Percentiles rank a stretch among this genome's conserved stretches.
Evolutionary conservation across 2,797 vertebrate genomes (phyloP).

Genomic region (Protosalanx chinensis): DNA sequence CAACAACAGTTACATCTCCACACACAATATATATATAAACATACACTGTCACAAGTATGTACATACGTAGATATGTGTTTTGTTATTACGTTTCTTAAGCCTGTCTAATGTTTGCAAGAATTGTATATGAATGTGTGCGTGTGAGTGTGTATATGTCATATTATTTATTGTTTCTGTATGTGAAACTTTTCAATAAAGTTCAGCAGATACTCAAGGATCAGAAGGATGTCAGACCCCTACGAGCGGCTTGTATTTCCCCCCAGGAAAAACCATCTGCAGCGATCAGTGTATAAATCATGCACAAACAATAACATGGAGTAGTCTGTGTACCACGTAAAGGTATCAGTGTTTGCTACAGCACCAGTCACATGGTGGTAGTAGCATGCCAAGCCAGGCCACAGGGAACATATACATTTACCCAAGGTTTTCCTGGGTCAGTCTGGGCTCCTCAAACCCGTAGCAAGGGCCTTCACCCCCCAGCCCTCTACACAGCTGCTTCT

Average conservation of each 20-base stretch:
- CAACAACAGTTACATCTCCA: no score
- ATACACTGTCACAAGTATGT: not conserved
- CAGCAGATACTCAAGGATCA: not conserved
- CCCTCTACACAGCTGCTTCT: constrained; percentile 70
- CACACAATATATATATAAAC: no score
- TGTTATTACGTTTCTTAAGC: no score
- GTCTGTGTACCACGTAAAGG: not conserved
- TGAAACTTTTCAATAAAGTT: no score
- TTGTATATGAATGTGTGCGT: no score
- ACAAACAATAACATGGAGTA: no score
- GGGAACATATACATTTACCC: constrained; percentile 43
- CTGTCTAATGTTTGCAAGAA: no score
- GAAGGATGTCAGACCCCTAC: not conserved
- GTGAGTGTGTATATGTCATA: no score
- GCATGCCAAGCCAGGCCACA: constrained; percentile 36
- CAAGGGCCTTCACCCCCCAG: constrained; percentile 52
- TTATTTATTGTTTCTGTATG: no score
- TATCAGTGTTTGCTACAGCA: constrained; percentile 21
- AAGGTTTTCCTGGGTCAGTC: constrained; percentile 57
- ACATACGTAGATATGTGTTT: not conserved
- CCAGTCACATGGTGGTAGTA: constrained; percentile 12
- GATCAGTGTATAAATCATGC: no score
- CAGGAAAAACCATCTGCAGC: no score
- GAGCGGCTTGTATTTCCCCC: no score
- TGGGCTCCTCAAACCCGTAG: constrained; percentile 56